Percentiles rank a stretch among this genome's conserved stretches.
Evolutionary conservation across 1,140 invertebrate species (phyloP).

Genomic region (Euura lappo): DNA sequence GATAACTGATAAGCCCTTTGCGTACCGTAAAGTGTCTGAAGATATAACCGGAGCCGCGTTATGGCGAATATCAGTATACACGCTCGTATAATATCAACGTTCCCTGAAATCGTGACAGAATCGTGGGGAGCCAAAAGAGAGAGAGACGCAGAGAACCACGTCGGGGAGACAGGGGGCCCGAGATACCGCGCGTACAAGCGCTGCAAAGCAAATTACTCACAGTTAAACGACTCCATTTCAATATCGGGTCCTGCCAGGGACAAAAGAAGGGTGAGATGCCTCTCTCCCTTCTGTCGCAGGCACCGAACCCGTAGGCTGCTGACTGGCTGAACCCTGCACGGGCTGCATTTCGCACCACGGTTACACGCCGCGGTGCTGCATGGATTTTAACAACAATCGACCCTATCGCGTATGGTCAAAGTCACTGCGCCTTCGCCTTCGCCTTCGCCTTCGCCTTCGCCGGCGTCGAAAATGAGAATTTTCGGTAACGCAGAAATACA

Average conservation of each 20-base stretch:
- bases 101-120: not conserved
- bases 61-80: too few species aligned
- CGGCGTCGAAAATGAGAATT: too few species aligned
- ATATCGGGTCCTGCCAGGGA: constrained; percentile 61
- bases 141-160: constrained; percentile 29
- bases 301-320: not conserved
- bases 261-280: constrained; percentile 63
- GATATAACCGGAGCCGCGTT: too few species aligned
- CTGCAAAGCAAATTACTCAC: constrained; percentile 65
- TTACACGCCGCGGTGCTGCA: not conserved
- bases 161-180: constrained; percentile 23
- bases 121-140: constrained; percentile 23
- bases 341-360: not conserved
- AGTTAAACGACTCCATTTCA: constrained; percentile 66
- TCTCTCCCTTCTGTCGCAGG: constrained; percentile 53
- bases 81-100: too few species aligned
- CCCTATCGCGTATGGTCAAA: too few species aligned
- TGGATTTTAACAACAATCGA: not conserved
- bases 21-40: too few species aligned
- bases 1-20: too few species aligned
- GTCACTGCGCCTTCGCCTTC: too few species aligned
- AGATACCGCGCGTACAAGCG: constrained; percentile 27
- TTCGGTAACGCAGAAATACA: not conserved
- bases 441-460: too few species aligned
- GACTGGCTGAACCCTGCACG: not conserved